Percentiles rank a stretch among this genome's conserved stretches.
These are phyloP conservation scores for Aphelenchoides besseyi DNA, from an alignment of 1,140 invertebrate species.

Conservation along the genomic window DNA sequence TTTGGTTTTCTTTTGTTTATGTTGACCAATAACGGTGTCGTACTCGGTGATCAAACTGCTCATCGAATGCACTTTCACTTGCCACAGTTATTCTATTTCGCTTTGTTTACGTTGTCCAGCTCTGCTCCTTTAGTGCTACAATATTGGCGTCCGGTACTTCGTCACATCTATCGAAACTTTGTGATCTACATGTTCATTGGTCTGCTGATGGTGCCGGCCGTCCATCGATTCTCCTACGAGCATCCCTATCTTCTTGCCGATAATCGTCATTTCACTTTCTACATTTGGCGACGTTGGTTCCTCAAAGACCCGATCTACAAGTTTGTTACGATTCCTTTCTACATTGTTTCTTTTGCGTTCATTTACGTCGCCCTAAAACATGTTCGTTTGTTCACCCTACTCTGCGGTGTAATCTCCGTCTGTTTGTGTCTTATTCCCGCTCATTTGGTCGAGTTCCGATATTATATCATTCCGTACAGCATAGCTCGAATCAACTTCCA, in stretches of 20 bases:
- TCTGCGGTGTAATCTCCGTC: constrained; percentile 71
- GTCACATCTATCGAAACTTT: constrained; percentile 47
- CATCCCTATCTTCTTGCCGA: constrained; percentile 92
- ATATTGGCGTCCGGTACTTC: constrained; percentile 40
- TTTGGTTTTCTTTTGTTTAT: constrained; percentile 35
- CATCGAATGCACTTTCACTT: constrained; percentile 76
- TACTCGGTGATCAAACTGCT: constrained; percentile 82
- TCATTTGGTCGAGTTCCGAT: constrained; percentile 82
- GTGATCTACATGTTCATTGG: constrained; percentile 26
- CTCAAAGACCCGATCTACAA: constrained; percentile 51
- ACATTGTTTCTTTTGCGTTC: constrained; percentile 27
- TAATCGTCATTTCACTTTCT: constrained; percentile 93
- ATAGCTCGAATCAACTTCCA: constrained; percentile 71
- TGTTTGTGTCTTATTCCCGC: constrained; percentile 74
- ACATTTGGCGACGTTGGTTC: constrained; percentile 78
- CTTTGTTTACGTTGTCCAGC: constrained; percentile 69
- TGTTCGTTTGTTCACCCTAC: constrained; percentile 67
- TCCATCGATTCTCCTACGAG: constrained; percentile 74
- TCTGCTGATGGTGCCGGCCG: constrained; percentile 65
- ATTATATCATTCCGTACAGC: constrained; percentile 87
- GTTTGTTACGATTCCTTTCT: constrained; percentile 29
- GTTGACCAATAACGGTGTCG: constrained; percentile 73
- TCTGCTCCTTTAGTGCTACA: constrained; percentile 66
- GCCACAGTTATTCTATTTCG: constrained; percentile 85
- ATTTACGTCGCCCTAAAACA: constrained; percentile 29